Conservation (phyloP, 2,113 vertebrate species). For the Todiramphus saurophagus region DNA sequence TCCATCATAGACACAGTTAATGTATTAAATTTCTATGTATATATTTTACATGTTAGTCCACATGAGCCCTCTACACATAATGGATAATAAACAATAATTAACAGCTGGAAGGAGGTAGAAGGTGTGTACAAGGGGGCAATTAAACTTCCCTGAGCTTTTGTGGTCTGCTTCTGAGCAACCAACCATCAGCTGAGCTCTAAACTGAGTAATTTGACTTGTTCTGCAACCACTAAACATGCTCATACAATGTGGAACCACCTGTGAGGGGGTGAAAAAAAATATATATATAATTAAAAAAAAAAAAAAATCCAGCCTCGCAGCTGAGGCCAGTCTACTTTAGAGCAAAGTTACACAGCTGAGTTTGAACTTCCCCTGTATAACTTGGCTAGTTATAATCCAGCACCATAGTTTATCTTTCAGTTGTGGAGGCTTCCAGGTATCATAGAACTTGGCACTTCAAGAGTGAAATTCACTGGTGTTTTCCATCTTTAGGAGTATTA, state of each 20-base stretch:
- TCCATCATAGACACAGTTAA: not conserved
- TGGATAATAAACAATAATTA: not conserved
- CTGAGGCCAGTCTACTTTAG: not conserved
- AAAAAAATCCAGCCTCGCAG: not conserved
- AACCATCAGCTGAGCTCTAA: not conserved
- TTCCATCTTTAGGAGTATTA: not conserved
- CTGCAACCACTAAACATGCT: not conserved
- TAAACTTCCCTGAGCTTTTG: not conserved
- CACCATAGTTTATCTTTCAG: not conserved
- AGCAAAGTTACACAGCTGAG: not conserved
- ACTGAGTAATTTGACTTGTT: not conserved
- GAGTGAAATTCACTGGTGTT: not conserved
- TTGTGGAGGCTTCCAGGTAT: not conserved
- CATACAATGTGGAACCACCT: not conserved
- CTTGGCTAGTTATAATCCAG: not conserved
- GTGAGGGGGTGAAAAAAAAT: too few species aligned
- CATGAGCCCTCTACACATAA: not conserved
- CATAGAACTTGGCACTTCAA: not conserved
- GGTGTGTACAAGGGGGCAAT: fast-evolving
- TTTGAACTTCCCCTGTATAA: not conserved
- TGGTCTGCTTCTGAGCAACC: not conserved
- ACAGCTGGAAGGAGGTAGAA: not conserved
- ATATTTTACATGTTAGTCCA: not conserved
- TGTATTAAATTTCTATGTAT: not conserved
- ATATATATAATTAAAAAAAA: too few species aligned